A percentile compares a stretch with the other conserved stretches of the same genome.
These are phyloP conservation scores for Drosophila guanche DNA, from an alignment of 1,140 invertebrate genomes.

Conservation along the genomic window DNA sequence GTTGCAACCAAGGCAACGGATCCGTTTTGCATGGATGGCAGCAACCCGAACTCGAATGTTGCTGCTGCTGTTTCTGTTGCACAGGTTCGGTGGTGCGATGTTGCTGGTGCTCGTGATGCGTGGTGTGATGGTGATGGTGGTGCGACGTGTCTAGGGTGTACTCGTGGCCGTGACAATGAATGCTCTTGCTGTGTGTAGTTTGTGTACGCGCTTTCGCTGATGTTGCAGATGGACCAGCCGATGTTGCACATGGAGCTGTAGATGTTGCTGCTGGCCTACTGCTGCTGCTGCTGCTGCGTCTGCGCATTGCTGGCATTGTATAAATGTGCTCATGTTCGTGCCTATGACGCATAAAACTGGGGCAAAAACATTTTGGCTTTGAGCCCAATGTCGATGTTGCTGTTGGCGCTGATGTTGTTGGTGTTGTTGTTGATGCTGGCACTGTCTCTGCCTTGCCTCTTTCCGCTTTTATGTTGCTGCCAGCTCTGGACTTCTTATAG, in stretches of 20 bases:
- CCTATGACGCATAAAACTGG: slow-evolving; percentile 71
- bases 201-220: slow-evolving; percentile 58
- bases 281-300: slow-evolving; percentile 40
- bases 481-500: slow-evolving; percentile 46
- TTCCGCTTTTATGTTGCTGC: background rate
- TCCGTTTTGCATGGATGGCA: slow-evolving; percentile 69
- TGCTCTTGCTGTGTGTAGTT: slow-evolving; percentile 62
- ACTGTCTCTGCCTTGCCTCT: slow-evolving; percentile 12
- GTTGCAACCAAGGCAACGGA: slow-evolving; percentile 82
- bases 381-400: slow-evolving; percentile 26
- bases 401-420: slow-evolving; percentile 28
- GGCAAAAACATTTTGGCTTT: slow-evolving; percentile 67
- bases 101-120: slow-evolving; percentile 30
- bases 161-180: slow-evolving; percentile 60
- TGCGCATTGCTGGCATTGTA: slow-evolving; percentile 27
- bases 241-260: slow-evolving; percentile 21
- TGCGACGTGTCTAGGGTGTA: slow-evolving; percentile 58
- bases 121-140: slow-evolving; percentile 19
- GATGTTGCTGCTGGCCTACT: slow-evolving; percentile 27
- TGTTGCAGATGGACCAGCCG: slow-evolving; percentile 23
- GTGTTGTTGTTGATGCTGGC: slow-evolving; percentile 13
- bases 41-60: slow-evolving; percentile 36
- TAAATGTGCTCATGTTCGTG: slow-evolving; percentile 56
- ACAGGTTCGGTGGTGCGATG: slow-evolving; percentile 23
- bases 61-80: slow-evolving; percentile 22